Evolutionary conservation across 2,113 vertebrate genomes (phyloP).

Genomic region (Mustela lutreola): DNA sequence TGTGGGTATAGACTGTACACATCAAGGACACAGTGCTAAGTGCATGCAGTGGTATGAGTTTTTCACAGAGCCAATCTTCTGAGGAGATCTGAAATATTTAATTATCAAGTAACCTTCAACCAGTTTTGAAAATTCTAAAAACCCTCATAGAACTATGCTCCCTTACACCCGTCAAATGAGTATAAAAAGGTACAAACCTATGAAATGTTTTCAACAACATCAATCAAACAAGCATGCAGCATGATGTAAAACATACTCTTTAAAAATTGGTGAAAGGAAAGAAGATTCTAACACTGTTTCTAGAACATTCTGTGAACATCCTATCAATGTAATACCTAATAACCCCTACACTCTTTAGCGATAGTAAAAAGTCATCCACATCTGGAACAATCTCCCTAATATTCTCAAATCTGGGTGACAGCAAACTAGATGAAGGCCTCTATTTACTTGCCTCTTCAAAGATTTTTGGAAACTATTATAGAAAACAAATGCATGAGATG

Average conservation of each 20-base stretch:
- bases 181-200: neutral
- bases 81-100: neutral
- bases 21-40: neutral
- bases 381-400: neutral
- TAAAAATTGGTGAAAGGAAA: neutral
- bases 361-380: neutral
- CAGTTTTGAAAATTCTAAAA: neutral
- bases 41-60: neutral
- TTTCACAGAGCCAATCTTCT: neutral
- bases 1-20: neutral
- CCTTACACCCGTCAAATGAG: neutral
- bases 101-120: neutral
- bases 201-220: neutral
- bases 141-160: neutral
- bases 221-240: neutral
- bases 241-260: neutral
- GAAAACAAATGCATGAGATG: neutral
- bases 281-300: neutral
- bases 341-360: neutral
- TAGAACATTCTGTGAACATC: neutral
- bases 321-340: neutral
- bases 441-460: neutral
- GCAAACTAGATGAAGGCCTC: neutral
- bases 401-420: neutral
- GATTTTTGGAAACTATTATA: slow-evolving; percentile 18